Conservation (phyloP, 2,797 vertebrate genomes). For the Rallus crepitans region DNA sequence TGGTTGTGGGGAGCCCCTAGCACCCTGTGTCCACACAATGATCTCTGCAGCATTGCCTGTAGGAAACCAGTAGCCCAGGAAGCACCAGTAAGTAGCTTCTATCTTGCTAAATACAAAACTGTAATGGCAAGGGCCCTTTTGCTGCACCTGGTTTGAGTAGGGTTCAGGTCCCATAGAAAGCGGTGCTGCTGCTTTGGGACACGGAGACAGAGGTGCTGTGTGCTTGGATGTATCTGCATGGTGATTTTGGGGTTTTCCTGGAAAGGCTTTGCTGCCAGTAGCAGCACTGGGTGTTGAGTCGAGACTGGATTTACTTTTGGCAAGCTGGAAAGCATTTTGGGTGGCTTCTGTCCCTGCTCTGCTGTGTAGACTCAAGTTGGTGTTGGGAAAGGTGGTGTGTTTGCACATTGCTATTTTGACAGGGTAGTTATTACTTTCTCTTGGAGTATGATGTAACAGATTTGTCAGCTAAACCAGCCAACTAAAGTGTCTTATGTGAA, state of each 20-base stretch:
- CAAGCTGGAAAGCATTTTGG: background rate
- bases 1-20: background rate
- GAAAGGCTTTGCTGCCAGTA: background rate
- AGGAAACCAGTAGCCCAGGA: background rate
- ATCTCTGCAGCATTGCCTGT: background rate
- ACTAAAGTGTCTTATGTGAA: background rate
- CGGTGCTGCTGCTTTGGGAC: background rate
- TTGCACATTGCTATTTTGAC: background rate
- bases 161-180: background rate
- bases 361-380: background rate
- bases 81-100: background rate
- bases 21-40: accelerated
- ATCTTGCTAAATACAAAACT: background rate
- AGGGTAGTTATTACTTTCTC: background rate
- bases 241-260: background rate
- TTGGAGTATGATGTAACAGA: background rate
- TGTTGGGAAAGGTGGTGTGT: background rate
- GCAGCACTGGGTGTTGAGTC: background rate
- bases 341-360: background rate
- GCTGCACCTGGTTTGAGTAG: background rate
- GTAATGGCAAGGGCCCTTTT: background rate
- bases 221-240: background rate
- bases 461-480: background rate
- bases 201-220: accelerated
- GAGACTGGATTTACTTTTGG: background rate